Evolutionary conservation across 2,113 vertebrate species (phyloP).

Genomic region (Ascaphus truei): DNA sequence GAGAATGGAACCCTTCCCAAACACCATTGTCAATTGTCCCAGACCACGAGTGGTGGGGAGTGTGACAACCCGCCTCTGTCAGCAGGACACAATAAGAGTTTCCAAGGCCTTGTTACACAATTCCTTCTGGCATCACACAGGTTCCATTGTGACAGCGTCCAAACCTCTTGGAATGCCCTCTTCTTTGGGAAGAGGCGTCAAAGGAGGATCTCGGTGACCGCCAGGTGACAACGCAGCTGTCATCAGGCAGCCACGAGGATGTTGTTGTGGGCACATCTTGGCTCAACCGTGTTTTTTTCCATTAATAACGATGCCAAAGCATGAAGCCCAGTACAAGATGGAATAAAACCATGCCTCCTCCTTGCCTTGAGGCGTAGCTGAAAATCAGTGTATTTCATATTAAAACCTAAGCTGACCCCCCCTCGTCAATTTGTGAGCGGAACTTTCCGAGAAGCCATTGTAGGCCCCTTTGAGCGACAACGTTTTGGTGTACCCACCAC

Average conservation of each 20-base stretch:
- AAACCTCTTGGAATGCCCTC: slow-evolving; percentile 13
- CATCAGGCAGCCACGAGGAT: not conserved
- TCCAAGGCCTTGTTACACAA: slow-evolving; percentile 24
- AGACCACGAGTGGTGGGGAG: not conserved
- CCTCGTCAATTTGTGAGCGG: no score
- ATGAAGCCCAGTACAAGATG: not conserved
- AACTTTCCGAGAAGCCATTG: no score
- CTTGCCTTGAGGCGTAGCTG: no score
- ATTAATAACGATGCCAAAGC: slow-evolving; percentile 3
- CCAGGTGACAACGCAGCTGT: slow-evolving; percentile 3
- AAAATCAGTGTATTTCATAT: no score
- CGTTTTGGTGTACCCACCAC: no score
- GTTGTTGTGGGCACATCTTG: slow-evolving; percentile 8
- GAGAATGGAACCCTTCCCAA: not conserved
- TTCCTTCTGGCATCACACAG: not conserved
- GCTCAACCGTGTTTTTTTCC: not conserved
- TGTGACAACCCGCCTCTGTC: slow-evolving; percentile 4
- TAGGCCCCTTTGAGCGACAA: no score
- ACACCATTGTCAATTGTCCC: slow-evolving; percentile 3
- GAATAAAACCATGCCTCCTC: not conserved
- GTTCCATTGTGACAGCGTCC: slow-evolving; percentile 10
- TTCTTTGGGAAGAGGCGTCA: slow-evolving; percentile 24
- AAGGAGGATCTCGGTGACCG: slow-evolving; percentile 14
- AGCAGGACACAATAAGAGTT: slow-evolving; percentile 10
- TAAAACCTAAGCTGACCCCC: no score